Conservation (phyloP, 1,140 invertebrate genomes). For the Daktulosphaira vitifoliae region DNA sequence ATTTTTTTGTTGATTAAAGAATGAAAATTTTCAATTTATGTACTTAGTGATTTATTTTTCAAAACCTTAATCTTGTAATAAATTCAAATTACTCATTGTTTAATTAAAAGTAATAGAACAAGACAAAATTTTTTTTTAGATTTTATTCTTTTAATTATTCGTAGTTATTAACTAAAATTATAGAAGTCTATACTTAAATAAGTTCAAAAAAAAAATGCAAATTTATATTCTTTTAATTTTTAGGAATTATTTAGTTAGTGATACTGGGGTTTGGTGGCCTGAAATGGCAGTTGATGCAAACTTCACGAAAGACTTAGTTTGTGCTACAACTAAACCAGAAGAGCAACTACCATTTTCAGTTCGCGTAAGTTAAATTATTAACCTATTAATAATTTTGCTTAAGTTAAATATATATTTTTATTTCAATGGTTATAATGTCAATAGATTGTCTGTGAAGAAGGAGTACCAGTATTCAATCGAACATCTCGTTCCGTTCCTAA, state of each 20-base stretch:
- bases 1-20: too few species aligned
- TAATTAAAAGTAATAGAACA: too few species aligned
- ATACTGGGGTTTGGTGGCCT: constrained; percentile 68
- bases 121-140: too few species aligned
- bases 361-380: constrained; percentile 45
- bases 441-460: constrained; percentile 44
- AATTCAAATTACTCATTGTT: too few species aligned
- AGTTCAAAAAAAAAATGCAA: too few species aligned
- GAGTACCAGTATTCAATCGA: constrained; percentile 39
- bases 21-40: too few species aligned
- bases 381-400: background rate
- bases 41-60: too few species aligned
- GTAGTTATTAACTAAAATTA: too few species aligned
- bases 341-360: constrained; percentile 56
- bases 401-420: background rate
- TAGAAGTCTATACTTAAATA: too few species aligned
- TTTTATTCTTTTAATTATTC: too few species aligned
- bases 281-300: constrained; percentile 59
- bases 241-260: constrained; percentile 49
- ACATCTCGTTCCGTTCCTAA: constrained; percentile 54
- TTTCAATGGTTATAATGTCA: too few species aligned
- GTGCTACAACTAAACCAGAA: constrained; percentile 43
- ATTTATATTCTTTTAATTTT: background rate
- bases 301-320: constrained; percentile 52
- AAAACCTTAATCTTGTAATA: too few species aligned